These are phyloP conservation scores for Orius laevigatus DNA, from an alignment of 1,140 invertebrate genomes.

Conservation along the genomic window DNA sequence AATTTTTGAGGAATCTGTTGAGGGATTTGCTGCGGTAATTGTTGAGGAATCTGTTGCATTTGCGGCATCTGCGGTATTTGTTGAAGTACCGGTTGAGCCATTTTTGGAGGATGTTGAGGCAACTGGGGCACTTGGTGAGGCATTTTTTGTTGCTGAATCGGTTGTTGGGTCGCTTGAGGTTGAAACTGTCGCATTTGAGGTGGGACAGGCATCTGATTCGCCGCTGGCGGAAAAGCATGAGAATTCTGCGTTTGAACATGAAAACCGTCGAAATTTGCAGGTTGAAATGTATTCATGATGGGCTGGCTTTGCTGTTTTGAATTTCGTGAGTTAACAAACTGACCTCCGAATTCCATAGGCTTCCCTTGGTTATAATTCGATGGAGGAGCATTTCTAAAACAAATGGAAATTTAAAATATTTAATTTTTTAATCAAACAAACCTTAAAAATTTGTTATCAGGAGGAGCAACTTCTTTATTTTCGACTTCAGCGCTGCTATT, in stretches of 20 bases:
- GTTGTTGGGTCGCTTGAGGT: slow-evolving; percentile 13
- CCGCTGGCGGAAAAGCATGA: slow-evolving; percentile 19
- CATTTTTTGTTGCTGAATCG: slow-evolving; percentile 24
- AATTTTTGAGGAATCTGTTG: slow-evolving; percentile 20
- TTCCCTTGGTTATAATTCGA: no score
- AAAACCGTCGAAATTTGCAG: background rate
- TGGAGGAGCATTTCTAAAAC: background rate
- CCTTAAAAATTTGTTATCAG: slow-evolving; percentile 12
- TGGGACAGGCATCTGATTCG: slow-evolving; percentile 15
- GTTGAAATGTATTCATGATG: no score
- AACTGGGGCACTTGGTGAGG: slow-evolving; percentile 23
- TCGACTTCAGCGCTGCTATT: slow-evolving; percentile 18
- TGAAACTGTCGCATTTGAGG: slow-evolving; percentile 13
- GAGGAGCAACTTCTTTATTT: slow-evolving; percentile 20
- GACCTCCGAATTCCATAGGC: no score
- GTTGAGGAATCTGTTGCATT: slow-evolving; percentile 13
- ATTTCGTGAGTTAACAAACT: no score
- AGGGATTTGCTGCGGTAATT: slow-evolving; percentile 12
- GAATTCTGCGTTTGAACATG: slow-evolving; percentile 9
- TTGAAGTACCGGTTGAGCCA: no score
- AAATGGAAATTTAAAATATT: background rate
- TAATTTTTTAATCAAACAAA: background rate
- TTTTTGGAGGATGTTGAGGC: no score
- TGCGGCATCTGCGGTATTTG: no score
- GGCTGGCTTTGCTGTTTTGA: no score